Percentiles rank a stretch among this genome's conserved stretches.
Conservation (phyloP, 2,888 invertebrate species). For the Temnothorax ravouxi region DNA sequence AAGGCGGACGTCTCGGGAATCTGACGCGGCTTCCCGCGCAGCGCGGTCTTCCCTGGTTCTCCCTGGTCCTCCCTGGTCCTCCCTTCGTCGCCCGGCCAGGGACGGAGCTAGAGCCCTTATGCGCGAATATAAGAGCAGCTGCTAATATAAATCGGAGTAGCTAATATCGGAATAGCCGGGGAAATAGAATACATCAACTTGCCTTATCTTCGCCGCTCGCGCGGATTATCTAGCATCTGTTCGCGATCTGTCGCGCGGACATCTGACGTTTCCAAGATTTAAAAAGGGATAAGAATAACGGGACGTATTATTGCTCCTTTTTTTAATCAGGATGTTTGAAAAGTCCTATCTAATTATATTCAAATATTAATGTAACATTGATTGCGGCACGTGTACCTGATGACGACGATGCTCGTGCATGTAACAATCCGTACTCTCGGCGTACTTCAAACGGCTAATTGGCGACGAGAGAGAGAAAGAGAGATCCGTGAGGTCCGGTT, state of each 20-base stretch:
- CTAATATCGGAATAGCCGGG: background rate
- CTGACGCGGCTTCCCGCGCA: conserved; percentile 17
- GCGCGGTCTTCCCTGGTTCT: background rate
- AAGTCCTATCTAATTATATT: background rate
- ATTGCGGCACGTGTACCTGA: background rate
- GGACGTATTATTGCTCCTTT: too few relatives aligned
- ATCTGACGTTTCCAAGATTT: background rate
- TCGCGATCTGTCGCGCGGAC: background rate
- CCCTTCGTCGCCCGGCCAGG: conserved; percentile 10
- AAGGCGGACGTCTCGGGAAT: conserved; percentile 9
- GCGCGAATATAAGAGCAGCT: background rate
- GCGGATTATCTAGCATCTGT: background rate
- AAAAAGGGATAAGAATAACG: background rate
- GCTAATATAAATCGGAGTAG: background rate
- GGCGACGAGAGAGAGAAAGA: background rate
- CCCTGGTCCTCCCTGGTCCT: background rate
- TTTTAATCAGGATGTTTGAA: background rate
- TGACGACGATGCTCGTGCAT: background rate
- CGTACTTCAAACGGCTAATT: background rate
- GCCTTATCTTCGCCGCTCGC: background rate
- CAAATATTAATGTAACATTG: background rate
- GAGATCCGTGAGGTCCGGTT: background rate
- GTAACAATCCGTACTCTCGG: background rate
- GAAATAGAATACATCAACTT: background rate
- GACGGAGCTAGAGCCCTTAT: background rate